Evolutionary conservation across 2,888 invertebrate species (phyloP), one percentile per base, ranked within the genome.

Genomic region (Mimachlamys varia): DNA sequence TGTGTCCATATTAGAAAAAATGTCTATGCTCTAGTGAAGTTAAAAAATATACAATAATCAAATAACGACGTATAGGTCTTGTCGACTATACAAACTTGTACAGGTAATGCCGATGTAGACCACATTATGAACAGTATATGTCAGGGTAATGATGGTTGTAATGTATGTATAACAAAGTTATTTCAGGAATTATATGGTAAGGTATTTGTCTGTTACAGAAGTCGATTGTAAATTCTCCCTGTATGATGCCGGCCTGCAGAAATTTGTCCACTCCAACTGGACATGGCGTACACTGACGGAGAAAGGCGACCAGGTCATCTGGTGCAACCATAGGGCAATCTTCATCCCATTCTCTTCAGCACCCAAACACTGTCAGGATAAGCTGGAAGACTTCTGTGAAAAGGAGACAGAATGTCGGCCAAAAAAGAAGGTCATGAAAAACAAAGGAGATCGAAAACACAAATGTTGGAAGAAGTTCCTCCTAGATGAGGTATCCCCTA

Each of bases 381-480:
- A 92, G 27, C 91, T 94, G 22, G 91, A 92, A 15, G 76, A 92
- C 4, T 94, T 94, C 88, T 95, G 94, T 88, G 93, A 94, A 91
- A 92, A 93, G 13, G 91, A 93, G 27, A 90, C 91, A 76, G 91
- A 90, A 17, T 95, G 95, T 88, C 92, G 92, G 87, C 92, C 93
- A 38, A 94, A 91, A 55, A 94, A 91, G 44, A 91, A 92, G 44
- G 88, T 87, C n/a, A 88, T 90, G 17, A 94, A 92, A 89, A 89
- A 89, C 50, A 93, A 92, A 90, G 94, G 94, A 15, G 94, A 94
- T 88, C 92, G 93, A 38, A 93, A 94, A n/a, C 94, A 95, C 90
- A 94, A 93, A 2, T 95, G 95, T 90, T 95, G 95, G 95, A 92
- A 93, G 89, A 92, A 94, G 50, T 94, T 95, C 55, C 94, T 95